Percentiles rank a stretch among this genome's conserved stretches.
Evolutionary conservation across 2,888 invertebrate genomes (phyloP).

Genomic region (Diploptera punctata): DNA sequence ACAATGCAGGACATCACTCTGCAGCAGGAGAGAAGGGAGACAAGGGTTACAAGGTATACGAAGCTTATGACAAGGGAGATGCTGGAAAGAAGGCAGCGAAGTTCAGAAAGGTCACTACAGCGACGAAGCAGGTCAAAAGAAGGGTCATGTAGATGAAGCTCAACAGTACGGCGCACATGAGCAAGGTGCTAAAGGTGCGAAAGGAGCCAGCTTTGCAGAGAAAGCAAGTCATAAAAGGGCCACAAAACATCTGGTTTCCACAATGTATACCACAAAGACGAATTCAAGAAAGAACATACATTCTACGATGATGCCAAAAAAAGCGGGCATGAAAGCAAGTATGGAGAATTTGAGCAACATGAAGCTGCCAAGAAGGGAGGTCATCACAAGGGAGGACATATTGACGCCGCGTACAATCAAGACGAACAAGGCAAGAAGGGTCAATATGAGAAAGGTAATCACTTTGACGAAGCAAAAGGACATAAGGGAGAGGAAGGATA

Average conservation of each 20-base stretch:
- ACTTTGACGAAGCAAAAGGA: constrained; percentile 61
- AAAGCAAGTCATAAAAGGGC: constrained; percentile 70
- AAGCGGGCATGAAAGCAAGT: constrained; percentile 69
- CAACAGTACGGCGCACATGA: constrained; percentile 64
- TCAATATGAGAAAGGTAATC: constrained; percentile 63
- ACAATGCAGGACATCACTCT: constrained; percentile 68
- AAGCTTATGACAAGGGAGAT: constrained; percentile 63
- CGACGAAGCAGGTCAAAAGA: constrained; percentile 62
- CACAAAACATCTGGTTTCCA: constrained; percentile 74
- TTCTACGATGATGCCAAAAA: constrained; percentile 77
- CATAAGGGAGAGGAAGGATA: constrained; percentile 64
- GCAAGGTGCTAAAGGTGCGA: constrained; percentile 59
- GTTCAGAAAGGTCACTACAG: constrained; percentile 61
- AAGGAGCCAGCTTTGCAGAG: constrained; percentile 65
- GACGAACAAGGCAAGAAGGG: constrained; percentile 64
- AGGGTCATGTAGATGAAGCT: constrained; percentile 61
- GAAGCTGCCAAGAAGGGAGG: constrained; percentile 63
- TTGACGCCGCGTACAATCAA: constrained; percentile 61
- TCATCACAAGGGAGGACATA: constrained; percentile 63
- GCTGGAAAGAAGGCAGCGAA: constrained; percentile 62
- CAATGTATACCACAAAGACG: constrained; percentile 76
- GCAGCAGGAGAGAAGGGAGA: constrained; percentile 74
- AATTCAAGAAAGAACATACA: constrained; percentile 77
- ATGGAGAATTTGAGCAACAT: constrained; percentile 63
- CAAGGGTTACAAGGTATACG: constrained; percentile 62